Evolutionary conservation across 1,140 invertebrate genomes (phyloP), one percentile per base, ranked within the genome.

Genomic region (Nasonia giraulti): DNA sequence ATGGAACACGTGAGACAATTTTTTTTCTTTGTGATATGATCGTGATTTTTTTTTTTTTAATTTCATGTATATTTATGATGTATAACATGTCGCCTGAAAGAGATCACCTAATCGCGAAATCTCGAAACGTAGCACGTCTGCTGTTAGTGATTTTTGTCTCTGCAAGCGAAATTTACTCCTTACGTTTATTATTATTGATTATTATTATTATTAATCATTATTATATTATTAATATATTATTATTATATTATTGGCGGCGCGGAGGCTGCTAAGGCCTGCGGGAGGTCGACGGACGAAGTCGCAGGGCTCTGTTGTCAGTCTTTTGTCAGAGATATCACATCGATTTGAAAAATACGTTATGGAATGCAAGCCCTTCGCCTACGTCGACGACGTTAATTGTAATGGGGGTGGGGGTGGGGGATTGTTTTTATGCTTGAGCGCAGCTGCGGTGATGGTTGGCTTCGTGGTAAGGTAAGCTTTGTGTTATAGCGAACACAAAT

Each of bases 401-500:
- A 69, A n/a, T n/a, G n/a, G n/a, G n/a, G n/a, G n/a, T n/a, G n/a
- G n/a, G n/a, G n/a, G n/a, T n/a, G n/a, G 79, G 27, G 27, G 27
- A 83, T 11, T 31, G 12, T 33, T 71, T 44, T 27, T 14, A 71
- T 27, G 68, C 23, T 73, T 23, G 47, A 31, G 78, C 83, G 55
- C 33, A 80, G 78, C 77, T 80, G 74, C 83, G 71, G 20, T 77
- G 79, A 84, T 84, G 66, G 20, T 79, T 79, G 68, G 77, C 44
- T 75, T 85, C 14, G 27, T 74, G 66, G 66, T 82, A 69, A 62
- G 94, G 94, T 94, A 94, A 94, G 94, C 93, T 95, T 94, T 94
- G 94, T 95, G 94, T 94, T 92, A 92, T 92, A 91, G 92, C 91
- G 90, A 93, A 94, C 94, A 94, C 94, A 95, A 95, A 94, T 94